phyloP scores from a whole-genome alignment of 2,113 vertebrate genomes.

The Xiphias gladius region DNA sequence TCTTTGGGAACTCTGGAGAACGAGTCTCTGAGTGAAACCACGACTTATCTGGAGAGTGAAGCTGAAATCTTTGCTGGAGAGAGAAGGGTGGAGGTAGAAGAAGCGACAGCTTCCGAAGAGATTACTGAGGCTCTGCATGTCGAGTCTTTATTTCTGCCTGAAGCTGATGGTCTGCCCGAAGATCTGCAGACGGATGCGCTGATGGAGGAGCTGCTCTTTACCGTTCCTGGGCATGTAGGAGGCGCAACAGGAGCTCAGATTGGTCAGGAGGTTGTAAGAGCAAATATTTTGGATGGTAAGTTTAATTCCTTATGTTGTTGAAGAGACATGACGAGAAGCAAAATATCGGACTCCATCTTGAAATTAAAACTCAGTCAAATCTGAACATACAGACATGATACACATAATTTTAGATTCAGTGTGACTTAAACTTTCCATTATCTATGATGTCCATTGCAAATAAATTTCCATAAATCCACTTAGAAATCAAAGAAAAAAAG shows the following conservation, averaged over 20 bases:
- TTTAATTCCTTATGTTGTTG: neutral
- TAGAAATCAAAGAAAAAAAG: neutral
- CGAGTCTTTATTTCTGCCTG: constrained; percentile 12
- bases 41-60: constrained; percentile 19
- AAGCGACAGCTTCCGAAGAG: neutral
- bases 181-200: constrained; percentile 16
- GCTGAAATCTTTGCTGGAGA: constrained; percentile 7
- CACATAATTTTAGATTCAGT: no score
- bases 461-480: neutral
- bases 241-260: neutral
- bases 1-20: neutral
- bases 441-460: no score
- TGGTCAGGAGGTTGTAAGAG: neutral
- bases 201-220: constrained; percentile 35
- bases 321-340: neutral
- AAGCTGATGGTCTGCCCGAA: constrained; percentile 6
- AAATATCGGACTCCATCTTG: neutral
- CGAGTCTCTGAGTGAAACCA: constrained; percentile 5
- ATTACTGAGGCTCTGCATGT: neutral
- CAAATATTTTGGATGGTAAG: constrained; percentile 10
- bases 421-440: no score
- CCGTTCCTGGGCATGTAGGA: neutral
- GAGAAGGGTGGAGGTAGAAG: neutral
- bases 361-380: no score
- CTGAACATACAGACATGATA: no score